A percentile compares a stretch with the other conserved stretches of the same genome.
Evolutionary conservation across 2,113 vertebrate genomes (phyloP).

Genomic region (Panurus biarmicus): DNA sequence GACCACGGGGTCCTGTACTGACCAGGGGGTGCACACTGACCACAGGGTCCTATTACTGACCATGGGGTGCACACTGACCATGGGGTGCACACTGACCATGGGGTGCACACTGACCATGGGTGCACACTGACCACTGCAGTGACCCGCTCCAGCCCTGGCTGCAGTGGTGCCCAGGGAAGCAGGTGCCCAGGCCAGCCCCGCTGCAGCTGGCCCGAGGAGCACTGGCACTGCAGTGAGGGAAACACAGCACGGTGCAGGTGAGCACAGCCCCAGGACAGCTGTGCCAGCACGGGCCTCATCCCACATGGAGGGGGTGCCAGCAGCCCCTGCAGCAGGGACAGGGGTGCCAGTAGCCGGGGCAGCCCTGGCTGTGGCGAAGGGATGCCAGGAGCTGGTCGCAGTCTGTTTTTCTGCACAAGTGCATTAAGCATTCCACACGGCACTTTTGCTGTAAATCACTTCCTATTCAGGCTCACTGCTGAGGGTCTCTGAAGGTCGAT

Average conservation of each 20-base stretch:
- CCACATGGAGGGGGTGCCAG: fast-evolving
- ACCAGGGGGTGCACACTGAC: background rate
- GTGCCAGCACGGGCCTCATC: fast-evolving
- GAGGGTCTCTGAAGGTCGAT: constrained; percentile 70
- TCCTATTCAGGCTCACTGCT: constrained; percentile 58
- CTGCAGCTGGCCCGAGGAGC: fast-evolving
- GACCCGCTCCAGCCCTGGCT: fast-evolving
- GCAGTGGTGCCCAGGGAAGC: background rate
- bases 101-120: background rate
- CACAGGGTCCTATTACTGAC: background rate
- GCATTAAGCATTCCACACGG: constrained; percentile 31
- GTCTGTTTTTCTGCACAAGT: background rate
- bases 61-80: background rate
- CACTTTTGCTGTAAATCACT: constrained; percentile 51
- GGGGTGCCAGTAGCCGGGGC: background rate
- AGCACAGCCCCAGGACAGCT: background rate
- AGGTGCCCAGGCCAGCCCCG: background rate
- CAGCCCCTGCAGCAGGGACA: background rate
- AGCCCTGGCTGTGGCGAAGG: background rate
- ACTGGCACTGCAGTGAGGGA: fast-evolving
- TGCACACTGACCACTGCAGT: fast-evolving
- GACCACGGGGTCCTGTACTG: background rate
- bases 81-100: background rate
- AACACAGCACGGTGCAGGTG: fast-evolving
- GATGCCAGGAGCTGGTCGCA: background rate